Base-by-base conservation (phyloP, 2,113 vertebrate genomes). In the Cyrtonyx montezumae region DNA sequence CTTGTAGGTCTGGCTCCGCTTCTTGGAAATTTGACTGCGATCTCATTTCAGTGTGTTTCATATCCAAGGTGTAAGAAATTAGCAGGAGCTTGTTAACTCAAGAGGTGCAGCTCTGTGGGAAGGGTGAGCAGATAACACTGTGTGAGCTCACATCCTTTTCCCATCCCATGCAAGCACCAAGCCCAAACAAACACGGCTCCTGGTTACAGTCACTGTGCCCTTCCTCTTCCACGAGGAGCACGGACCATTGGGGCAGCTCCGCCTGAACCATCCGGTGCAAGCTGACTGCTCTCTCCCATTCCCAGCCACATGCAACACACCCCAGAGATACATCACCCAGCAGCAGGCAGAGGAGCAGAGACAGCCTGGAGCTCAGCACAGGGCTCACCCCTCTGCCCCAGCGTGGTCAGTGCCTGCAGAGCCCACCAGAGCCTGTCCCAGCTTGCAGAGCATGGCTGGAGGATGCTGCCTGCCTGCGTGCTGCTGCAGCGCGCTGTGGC, bases 401-500 rank as follows among this genome's bases (percentile, higher is more conserved):
- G 19, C 67, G 37, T 21, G 37, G 23, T 18, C 4, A 2, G 51
- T 56, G 34, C 43, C 56, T 4, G 1, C 6, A 9, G 25, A 45
- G 51, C 8, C 1, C 25, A 26, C 13, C 4, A 2, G 34, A 22
- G 75, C 34, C 55, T 62, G 34, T 14, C 30, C 30, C 75, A 85
- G 32, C 68, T 49, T 40, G 78, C 8, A 49, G 17, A 22, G 51
- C 51, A 21, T 0, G 1, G 49, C 56, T 0, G 13, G 37, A 83
- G 30, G 40, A 5, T 79, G 8, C 43, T 3, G 5, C 11, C 45
- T 12, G 43, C 14, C 23, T 40, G 69, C 34, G 13, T 6, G 53
- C 36, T 76, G 67, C 63, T 36, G 45, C 40, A 45, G 13, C 1
- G 1, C 0, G 2, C 8, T 8, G 1, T 2, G 62, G 71, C 43